Evolutionary conservation across 2,113 vertebrate species (phyloP), one percentile per base, ranked within the genome.

Genomic region (Sceloporus tristichus): DNA sequence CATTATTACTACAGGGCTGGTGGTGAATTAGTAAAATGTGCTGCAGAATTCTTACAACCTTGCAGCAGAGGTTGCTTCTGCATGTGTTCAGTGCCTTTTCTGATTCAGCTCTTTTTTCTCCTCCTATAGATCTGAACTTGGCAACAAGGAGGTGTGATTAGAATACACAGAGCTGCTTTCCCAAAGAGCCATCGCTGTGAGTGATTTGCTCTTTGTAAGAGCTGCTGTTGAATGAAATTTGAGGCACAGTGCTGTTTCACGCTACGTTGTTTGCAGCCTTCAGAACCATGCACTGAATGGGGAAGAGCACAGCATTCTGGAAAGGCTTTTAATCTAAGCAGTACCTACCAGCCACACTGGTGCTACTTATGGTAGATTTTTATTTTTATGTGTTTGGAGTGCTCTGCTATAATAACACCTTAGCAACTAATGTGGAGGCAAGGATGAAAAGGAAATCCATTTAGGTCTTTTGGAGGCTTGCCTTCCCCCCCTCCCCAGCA

Each of bases 151-250:
- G 1, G n/a, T 89, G 90, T 90, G 86, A 92, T 93, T 92, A 89
- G 92, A 85, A 89, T 93, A 53, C 89, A 56, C 19, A 53, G 92
- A 91, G 88, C 92, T 92, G 91, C 94, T 94, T 94, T 82, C 86
- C 91, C 92, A 71, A 93, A 87, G 91, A 70, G 56, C 92, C 25
- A 0, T 83, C 91, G 11, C 85, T 92, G 66, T 59, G 76, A 91
- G 73, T 90, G 79, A 82, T 89, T 81, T 40, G n/a, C 79, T 84
- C 76, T 80, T 68, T 0, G 79, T 54, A 40, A 0, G 66, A 90
- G 94, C 93, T 93, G 90, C 93, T 94, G 92, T 93, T 94, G 93
- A 94, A 93, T 91, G 87, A 91, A 93, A 94, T 93, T 87, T 93
- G 94, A 92, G 90, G 53, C 48, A 87, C 90, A 2, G 40, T 66